Base-by-base conservation (phyloP, 2,113 vertebrate species). In the Ranitomeya imitator region DNA sequence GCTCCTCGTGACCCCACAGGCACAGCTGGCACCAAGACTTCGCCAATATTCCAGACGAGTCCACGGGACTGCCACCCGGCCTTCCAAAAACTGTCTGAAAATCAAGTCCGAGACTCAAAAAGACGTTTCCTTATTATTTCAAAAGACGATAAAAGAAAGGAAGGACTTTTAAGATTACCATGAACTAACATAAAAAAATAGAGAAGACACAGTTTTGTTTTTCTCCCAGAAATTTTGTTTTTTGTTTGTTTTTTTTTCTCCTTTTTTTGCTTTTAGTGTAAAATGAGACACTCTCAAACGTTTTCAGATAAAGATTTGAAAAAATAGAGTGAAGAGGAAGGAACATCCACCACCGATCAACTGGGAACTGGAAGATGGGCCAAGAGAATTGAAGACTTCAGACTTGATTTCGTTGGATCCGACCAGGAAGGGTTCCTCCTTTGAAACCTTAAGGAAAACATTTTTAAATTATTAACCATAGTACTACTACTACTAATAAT, bases 361-460 rank as follows among this genome's bases (percentile, higher is more conserved):
- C 76, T 26, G 0, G 21, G 84, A 79, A 81, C 18, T 23, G 81
- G 2, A 2, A 45, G 51, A 80, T 0, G 88, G 80, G 81, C 73
- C 65, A n/a, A 89, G 88, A 3, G 90, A 81, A 51, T 87, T 88
- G 83, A 92, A 91, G 69, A 89, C 89, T 2, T 92, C 92, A 18
- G 93, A 93, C 1, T 92, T 91, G 63, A 94, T 78, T 6, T 59
- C 92, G 21, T 92, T 93, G 80, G 93, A 93, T 87, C 92, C 94
- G 23, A 18, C 85, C 21, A 93, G 83, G 23, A 92, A 90, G 83
- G 85, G 86, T 88, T 94, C 93, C 84, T 94, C 92, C 26, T 89
- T 90, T 0, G 93, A 21, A 59, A 90, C 90, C 94, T 94, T 87
- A 0, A 78, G 31, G 85, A 85, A 88, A 23, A 73, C 19, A 63